These are phyloP conservation scores for Eudemis profundana DNA, from an alignment of 2,888 invertebrate genomes.

Conservation along the genomic window DNA sequence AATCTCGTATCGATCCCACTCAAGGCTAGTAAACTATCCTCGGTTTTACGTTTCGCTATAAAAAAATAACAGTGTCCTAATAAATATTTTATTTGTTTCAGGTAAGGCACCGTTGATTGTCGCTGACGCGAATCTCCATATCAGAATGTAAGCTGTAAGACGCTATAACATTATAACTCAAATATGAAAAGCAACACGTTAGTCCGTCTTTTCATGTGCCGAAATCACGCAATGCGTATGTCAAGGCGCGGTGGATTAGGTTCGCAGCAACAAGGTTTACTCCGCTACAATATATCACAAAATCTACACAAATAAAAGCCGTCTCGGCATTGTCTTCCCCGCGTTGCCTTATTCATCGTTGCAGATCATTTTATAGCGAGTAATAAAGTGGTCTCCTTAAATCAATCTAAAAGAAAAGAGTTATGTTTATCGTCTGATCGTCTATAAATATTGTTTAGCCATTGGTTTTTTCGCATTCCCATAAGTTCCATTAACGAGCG, in stretches of 20 bases:
- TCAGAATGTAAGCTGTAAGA: constrained; percentile 1
- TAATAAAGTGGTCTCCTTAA: constrained; percentile 51
- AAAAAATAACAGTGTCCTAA: constrained; percentile 25
- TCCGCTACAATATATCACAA: constrained; percentile 54
- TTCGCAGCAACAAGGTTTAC: constrained; percentile 47
- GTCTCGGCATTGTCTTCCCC: constrained; percentile 49
- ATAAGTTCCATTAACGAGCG: neutral
- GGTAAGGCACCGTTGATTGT: constrained; percentile 48
- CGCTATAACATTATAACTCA: neutral
- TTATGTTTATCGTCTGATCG: constrained; percentile 10
- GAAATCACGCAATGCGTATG: constrained; percentile 35
- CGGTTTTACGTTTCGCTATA: constrained; percentile 45
- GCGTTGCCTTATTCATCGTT: constrained; percentile 28
- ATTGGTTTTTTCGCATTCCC: constrained; percentile 21
- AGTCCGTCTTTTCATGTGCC: constrained; percentile 16
- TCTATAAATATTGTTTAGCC: constrained; percentile 12
- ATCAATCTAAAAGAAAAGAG: constrained; percentile 48
- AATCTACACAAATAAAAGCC: constrained; percentile 55
- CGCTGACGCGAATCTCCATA: constrained; percentile 3
- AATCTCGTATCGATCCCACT: constrained; percentile 67
- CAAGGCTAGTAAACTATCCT: constrained; percentile 55
- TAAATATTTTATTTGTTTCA: constrained; percentile 49
- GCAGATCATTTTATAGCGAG: constrained; percentile 50
- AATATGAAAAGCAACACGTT: constrained; percentile 13
- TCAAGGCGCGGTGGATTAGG: constrained; percentile 22